Evolutionary conservation across 2,797 vertebrate genomes (phyloP).

Genomic region (Hipposideros larvatus): DNA sequence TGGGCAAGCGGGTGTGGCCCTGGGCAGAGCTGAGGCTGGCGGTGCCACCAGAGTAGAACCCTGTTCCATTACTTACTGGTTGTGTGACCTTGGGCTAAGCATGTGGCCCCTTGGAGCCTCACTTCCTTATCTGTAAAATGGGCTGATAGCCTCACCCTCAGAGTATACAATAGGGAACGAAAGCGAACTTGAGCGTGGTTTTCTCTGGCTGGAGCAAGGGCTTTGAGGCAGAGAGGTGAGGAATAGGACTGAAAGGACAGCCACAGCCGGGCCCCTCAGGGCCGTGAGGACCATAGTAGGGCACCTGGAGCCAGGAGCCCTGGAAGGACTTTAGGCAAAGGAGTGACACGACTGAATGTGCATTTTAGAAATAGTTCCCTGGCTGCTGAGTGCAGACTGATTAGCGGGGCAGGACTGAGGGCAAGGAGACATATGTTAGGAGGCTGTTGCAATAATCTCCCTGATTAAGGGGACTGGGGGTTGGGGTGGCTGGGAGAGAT

Average conservation of each 20-base stretch:
- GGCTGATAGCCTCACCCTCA: neutral
- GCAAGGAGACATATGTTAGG: neutral
- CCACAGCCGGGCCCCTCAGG: neutral
- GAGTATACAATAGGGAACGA: neutral
- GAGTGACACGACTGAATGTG: neutral
- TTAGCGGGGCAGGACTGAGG: neutral
- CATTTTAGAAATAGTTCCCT: neutral
- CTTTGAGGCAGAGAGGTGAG: neutral
- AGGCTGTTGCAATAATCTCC: neutral
- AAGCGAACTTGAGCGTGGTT: neutral
- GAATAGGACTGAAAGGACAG: neutral
- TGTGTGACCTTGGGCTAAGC: neutral
- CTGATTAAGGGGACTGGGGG: neutral
- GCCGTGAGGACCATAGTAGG: neutral
- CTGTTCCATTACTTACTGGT: neutral
- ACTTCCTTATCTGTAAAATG: constrained; percentile 40
- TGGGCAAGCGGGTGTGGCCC: neutral
- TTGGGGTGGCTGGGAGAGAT: neutral
- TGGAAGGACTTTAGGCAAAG: neutral
- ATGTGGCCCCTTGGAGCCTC: neutral
- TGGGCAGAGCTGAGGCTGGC: neutral
- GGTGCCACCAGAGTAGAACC: neutral
- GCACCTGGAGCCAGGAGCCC: constrained; percentile 8
- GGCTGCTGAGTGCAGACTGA: neutral
- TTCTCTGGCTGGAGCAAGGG: neutral